These are phyloP conservation scores for Epizoanthus scotinus DNA, from an alignment of 92 coral and sea anemone species.

Conservation along the genomic window DNA sequence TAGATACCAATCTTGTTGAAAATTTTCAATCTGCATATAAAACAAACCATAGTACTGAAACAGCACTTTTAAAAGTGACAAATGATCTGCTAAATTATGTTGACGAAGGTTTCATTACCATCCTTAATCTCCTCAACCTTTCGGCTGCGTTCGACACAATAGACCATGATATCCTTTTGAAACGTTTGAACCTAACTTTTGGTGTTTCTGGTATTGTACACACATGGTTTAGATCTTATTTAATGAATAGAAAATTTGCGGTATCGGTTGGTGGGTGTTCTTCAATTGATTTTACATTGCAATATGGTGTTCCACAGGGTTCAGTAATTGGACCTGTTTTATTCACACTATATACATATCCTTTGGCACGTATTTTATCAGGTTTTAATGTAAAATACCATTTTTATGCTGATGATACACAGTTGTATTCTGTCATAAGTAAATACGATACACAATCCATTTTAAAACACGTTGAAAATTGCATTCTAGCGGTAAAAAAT, in stretches of 20 bases:
- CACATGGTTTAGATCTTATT: constrained; percentile 12
- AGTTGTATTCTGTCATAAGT: constrained; percentile 4
- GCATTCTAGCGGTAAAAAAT: constrained; percentile 3
- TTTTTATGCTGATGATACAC: too few species aligned
- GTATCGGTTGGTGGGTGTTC: constrained; percentile 12
- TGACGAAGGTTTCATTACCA: constrained; percentile 14
- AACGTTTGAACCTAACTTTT: constrained; percentile 11
- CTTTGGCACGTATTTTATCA: constrained; percentile 9
- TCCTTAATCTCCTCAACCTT: constrained; percentile 4
- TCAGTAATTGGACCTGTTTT: not conserved
- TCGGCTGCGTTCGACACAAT: too few species aligned
- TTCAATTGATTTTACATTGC: constrained; percentile 4
- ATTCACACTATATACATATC: constrained; percentile 8
- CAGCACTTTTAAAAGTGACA: constrained; percentile 2
- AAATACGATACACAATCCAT: constrained; percentile 1
- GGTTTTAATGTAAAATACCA: not conserved
- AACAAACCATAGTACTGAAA: constrained; percentile 44
- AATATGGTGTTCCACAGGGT: not conserved
- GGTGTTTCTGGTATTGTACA: constrained; percentile 13
- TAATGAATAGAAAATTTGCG: constrained; percentile 6
- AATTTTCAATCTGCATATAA: too few species aligned
- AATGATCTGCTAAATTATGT: constrained; percentile 13
- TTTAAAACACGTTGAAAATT: constrained; percentile 1
- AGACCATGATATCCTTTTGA: constrained; percentile 3
- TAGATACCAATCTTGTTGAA: constrained; percentile 41